Evolutionary conservation across 2,113 vertebrate genomes (phyloP).

Genomic region (Columbina picui): DNA sequence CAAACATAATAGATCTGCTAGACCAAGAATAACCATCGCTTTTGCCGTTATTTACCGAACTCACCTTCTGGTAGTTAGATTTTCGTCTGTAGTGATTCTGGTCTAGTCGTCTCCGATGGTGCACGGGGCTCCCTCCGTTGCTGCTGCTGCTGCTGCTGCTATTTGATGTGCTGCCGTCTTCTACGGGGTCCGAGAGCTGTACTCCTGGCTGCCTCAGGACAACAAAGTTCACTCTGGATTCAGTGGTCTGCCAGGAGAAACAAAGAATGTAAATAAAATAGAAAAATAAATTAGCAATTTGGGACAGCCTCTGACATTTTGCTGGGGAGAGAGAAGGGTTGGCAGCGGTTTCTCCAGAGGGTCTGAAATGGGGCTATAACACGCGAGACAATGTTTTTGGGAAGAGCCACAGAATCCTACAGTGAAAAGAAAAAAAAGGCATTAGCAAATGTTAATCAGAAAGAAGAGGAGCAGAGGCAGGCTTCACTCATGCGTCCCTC

Average conservation of each 20-base stretch:
- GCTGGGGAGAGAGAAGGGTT: neutral
- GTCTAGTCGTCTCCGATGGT: conserved; percentile 73
- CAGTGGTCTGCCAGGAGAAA: conserved; percentile 79
- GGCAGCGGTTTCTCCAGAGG: neutral
- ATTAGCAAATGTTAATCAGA: neutral
- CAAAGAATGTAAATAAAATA: neutral
- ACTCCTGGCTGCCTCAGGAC: conserved; percentile 79
- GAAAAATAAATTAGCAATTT: neutral
- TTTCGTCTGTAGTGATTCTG: conserved; percentile 81
- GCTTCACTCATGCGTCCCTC: neutral
- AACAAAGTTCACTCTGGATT: conserved; percentile 89
- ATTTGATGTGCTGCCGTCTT: conserved; percentile 76
- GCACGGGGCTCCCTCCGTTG: conserved; percentile 75
- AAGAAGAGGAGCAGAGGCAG: neutral
- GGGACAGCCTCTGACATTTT: neutral
- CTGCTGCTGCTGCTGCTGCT: conserved; percentile 65
- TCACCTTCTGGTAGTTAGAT: conserved; percentile 85
- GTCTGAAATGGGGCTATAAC: neutral
- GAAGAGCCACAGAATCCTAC: neutral
- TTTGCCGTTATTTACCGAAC: neutral
- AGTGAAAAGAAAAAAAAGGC: neutral
- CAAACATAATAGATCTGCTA: neutral
- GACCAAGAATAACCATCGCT: neutral
- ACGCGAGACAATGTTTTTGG: neutral
- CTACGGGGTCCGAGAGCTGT: conserved; percentile 62